Conservation (phyloP, 2,888 invertebrate genomes). For the Pyrrhia umbra region DNA sequence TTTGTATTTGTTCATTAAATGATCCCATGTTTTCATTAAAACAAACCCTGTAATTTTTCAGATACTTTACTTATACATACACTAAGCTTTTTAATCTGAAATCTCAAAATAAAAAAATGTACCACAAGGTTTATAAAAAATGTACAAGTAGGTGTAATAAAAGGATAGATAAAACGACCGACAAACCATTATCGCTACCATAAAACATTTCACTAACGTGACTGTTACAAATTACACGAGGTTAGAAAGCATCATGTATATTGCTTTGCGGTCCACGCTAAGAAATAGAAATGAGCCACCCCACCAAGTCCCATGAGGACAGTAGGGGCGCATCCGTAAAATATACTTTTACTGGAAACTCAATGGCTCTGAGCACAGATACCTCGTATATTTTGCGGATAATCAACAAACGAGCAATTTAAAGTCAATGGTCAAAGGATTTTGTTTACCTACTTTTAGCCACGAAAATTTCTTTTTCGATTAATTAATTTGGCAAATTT, state of each 20-base stretch:
- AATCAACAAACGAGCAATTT: background rate
- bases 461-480: background rate
- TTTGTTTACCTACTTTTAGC: background rate
- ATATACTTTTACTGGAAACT: slow-evolving; percentile 41
- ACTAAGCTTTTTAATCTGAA: background rate
- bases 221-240: slow-evolving; percentile 48
- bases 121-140: background rate
- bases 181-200: slow-evolving; percentile 47
- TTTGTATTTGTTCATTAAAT: no score
- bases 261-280: slow-evolving; percentile 42
- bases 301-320: slow-evolving; percentile 37
- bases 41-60: no score
- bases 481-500: slow-evolving; percentile 17
- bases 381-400: slow-evolving; percentile 12
- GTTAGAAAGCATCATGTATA: slow-evolving; percentile 45
- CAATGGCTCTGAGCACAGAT: slow-evolving; percentile 20
- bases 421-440: background rate
- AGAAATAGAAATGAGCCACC: slow-evolving; percentile 49
- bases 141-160: background rate
- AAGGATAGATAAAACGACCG: background rate
- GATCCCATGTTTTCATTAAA: no score
- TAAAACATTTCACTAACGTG: slow-evolving; percentile 44
- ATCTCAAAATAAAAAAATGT: background rate
- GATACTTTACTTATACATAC: background rate
- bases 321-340: slow-evolving; percentile 24